phyloP scores from a whole-genome alignment of 1,140 invertebrate species.

The silkworm (Bombyx mori) region ASM3026992v2 NC_085131.1:8547501-8548000 shows the following conservation, averaged over 20 bases:
- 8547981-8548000: conserved; percentile 86
- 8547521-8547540: conserved; percentile 42
- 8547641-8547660: conserved; percentile 95
- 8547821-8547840: neutral
- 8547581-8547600: conserved; percentile 87
- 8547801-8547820: conserved; percentile 65
- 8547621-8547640: conserved; percentile 88
- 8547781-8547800: conserved; percentile 90
- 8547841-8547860: neutral
- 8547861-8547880: conserved; percentile 63
- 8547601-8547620: conserved; percentile 92
- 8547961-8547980: conserved; percentile 93
- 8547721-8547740: conserved; percentile 91
- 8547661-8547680: conserved; percentile 96
- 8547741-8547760: conserved; percentile 90
- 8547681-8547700: conserved; percentile 95
- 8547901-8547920: conserved; percentile 88
- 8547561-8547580: conserved; percentile 96
- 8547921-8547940: conserved; percentile 91
- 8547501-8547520: neutral
- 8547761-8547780: conserved; percentile 97
- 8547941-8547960: conserved; percentile 97
- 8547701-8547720: conserved; percentile 89
- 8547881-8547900: conserved; percentile 84
- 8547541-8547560: conserved; percentile 76